Evolutionary conservation across 1,140 invertebrate genomes (phyloP), one percentile per base, ranked within the genome.

Genomic region (Brachionus manjavacas): DNA sequence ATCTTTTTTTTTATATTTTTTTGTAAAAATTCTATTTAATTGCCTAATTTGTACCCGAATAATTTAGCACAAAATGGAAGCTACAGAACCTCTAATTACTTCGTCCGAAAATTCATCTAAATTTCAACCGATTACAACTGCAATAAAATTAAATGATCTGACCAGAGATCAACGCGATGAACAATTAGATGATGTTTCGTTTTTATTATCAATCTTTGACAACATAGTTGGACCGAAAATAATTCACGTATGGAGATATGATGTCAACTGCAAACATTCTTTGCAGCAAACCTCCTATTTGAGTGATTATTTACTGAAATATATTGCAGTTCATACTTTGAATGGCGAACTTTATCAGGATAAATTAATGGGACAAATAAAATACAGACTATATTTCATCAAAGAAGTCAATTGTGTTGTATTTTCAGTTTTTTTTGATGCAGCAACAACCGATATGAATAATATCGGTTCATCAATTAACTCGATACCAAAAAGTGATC

Each of bases 341-440:
- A 81, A 81, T 64, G 49, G 49, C 4, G 79, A 81, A 68, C 39
- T 81, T 12, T 81, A 81, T 68, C 79, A 81, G 39, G 79, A 81
- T 28, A 81, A 68, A 64, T 12, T 81, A n/a, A 31, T 43, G 31
- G 64, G 52, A 23, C 79, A 81, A 46, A 39, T 64, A 35, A 81
- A 81, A 39, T 81, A 43, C 52, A 39, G 79, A 66, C 23, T 81
- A 4, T 81, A 81, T 25, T 81, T 81, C 11, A 81, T 81, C 14
- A 43, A 81, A 11, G 79, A 81, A 68, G 25, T 81, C 16, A 46
- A 68, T 68, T 64, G 64, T 25, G 79, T 52, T 6, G 20, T 81
- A 23, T 81, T 64, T 64, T 81, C 79, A 4, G n/a, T 81, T 25
- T 81, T 81, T 81, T 81, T 81, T 81, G 79, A 81, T 35, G 49